These are phyloP conservation scores for Anhinga anhinga DNA, from an alignment of 2,113 vertebrate species.

Conservation along the genomic window DNA sequence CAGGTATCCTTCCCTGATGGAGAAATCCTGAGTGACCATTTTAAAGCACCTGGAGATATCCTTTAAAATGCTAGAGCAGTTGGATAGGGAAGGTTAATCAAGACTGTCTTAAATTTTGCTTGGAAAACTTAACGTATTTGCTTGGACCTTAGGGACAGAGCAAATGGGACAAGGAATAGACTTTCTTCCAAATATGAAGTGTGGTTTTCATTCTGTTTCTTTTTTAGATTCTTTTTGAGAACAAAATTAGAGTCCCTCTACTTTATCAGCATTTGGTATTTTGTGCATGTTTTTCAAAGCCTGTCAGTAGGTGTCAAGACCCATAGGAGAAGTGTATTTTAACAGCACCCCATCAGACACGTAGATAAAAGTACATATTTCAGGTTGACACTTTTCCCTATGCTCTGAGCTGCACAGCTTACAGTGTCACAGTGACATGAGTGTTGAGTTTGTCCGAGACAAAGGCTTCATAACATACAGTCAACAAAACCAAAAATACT, in stretches of 20 bases:
- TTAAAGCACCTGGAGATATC: not conserved
- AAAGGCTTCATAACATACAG: not conserved
- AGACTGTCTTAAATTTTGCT: not conserved
- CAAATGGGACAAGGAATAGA: not conserved
- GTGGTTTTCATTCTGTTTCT: not conserved
- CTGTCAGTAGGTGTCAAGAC: not conserved
- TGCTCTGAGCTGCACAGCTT: not conserved
- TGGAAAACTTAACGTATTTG: not conserved
- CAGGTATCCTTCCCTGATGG: not conserved
- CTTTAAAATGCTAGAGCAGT: not conserved
- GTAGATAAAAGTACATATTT: not conserved
- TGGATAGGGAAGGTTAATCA: not conserved
- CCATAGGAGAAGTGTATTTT: not conserved
- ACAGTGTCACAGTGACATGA: not conserved
- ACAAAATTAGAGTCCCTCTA: not conserved
- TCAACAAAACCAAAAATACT: not conserved
- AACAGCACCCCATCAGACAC: not conserved
- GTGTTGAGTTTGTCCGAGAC: not conserved
- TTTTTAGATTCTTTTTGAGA: not conserved
- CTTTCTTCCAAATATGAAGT: not conserved
- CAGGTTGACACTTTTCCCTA: not conserved
- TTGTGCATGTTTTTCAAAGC: not conserved
- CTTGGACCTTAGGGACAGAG: not conserved
- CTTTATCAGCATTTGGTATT: rapidly evolving
- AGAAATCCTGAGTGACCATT: not conserved